A percentile compares a stretch with the other conserved stretches of the same genome.
Evolutionary conservation across 1,140 invertebrate genomes (phyloP).

Genomic region (Neodiprion pinetum): DNA sequence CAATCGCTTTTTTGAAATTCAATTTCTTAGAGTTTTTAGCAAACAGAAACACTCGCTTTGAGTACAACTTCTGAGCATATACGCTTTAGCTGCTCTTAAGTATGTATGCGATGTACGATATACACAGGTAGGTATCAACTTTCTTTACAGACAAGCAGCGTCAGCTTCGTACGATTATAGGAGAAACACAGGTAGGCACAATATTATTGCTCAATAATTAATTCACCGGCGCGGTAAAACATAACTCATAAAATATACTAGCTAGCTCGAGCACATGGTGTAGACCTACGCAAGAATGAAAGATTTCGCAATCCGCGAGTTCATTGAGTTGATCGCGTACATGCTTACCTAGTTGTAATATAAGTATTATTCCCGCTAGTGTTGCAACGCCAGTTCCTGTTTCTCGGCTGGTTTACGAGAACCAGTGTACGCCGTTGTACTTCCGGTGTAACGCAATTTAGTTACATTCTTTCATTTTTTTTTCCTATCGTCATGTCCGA

Average conservation of each 20-base stretch:
- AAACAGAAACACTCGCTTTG: too few species aligned
- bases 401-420: constrained; percentile 46
- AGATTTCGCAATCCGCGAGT: not conserved
- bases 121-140: too few species aligned
- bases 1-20: too few species aligned
- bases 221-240: not conserved
- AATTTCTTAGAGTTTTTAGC: too few species aligned
- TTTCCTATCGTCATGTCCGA: too few species aligned
- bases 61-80: too few species aligned
- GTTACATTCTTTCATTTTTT: constrained; percentile 36
- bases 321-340: constrained; percentile 11
- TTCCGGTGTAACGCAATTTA: constrained; percentile 50
- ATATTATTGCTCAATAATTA: not conserved
- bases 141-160: too few species aligned
- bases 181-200: not conserved
- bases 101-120: too few species aligned
- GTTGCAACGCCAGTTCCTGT: constrained; percentile 57
- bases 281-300: not conserved
- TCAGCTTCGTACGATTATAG: too few species aligned
- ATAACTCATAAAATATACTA: not conserved
- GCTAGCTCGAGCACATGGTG: not conserved
- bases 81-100: too few species aligned
- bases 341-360: constrained; percentile 40
- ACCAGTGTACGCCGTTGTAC: constrained; percentile 44
- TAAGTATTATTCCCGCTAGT: constrained; percentile 42